These are phyloP conservation scores for Tupiocoris notatus DNA, from an alignment of 2,888 invertebrate genomes.

Conservation along the genomic window DNA sequence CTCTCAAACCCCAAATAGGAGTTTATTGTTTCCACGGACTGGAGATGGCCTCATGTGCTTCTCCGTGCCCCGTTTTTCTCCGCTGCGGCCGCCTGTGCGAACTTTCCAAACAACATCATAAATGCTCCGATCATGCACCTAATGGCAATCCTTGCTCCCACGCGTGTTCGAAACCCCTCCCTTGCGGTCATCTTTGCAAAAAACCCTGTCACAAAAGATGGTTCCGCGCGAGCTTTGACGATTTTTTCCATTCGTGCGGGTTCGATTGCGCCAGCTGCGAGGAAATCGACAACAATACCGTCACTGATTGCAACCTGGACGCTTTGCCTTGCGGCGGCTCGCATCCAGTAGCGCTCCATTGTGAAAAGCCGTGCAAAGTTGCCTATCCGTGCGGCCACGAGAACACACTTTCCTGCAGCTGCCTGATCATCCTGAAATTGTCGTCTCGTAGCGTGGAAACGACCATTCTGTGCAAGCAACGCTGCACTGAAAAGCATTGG, in stretches of 20 bases:
- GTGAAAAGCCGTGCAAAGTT: background rate
- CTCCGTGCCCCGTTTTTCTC: background rate
- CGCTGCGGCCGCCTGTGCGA: too few species aligned
- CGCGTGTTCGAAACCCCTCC: background rate
- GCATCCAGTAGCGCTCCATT: too few species aligned
- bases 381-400: background rate
- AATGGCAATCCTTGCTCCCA: background rate
- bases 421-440: background rate
- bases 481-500: background rate
- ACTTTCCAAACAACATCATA: too few species aligned
- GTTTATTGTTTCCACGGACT: too few species aligned
- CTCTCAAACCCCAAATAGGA: too few species aligned
- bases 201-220: background rate
- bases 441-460: too few species aligned
- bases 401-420: background rate
- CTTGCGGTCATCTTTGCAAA: background rate
- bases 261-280: background rate
- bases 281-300: background rate
- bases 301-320: too few species aligned
- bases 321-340: too few species aligned
- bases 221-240: too few species aligned
- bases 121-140: too few species aligned
- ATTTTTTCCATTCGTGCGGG: too few species aligned
- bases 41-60: too few species aligned
- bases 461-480: background rate